Percentiles rank a stretch among this genome's conserved stretches.
These are phyloP conservation scores for Odontesthes bonariensis DNA, from an alignment of 2,113 vertebrate species.

Conservation along the genomic window DNA sequence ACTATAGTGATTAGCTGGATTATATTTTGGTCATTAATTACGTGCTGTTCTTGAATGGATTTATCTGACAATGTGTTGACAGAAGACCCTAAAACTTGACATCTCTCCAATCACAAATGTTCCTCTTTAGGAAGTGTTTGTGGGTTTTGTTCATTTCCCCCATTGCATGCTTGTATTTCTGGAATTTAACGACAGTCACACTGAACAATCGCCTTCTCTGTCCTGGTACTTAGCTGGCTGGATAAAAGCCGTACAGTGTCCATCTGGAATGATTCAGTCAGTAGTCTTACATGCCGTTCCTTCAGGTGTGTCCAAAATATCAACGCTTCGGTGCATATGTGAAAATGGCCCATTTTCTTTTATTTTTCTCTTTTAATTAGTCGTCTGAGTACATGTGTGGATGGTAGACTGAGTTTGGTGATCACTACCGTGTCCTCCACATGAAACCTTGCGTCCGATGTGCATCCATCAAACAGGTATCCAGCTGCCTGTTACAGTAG, in stretches of 20 bases:
- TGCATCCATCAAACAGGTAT: slow-evolving; percentile 57
- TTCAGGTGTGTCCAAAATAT: neutral
- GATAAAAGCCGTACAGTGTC: neutral
- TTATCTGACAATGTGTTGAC: too few species aligned
- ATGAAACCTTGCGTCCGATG: slow-evolving; percentile 25
- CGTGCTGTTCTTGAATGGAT: too few species aligned
- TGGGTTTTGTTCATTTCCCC: too few species aligned
- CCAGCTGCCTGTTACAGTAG: slow-evolving; percentile 37
- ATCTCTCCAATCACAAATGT: too few species aligned
- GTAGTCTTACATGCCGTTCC: neutral
- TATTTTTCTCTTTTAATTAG: neutral
- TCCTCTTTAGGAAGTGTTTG: too few species aligned
- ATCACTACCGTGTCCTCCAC: slow-evolving; percentile 15
- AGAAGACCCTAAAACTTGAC: too few species aligned
- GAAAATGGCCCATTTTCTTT: neutral
- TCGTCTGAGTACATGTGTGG: slow-evolving; percentile 1
- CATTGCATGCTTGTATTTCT: too few species aligned
- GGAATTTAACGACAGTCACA: too few species aligned
- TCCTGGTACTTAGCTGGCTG: neutral
- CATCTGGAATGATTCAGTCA: neutral
- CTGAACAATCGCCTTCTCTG: neutral
- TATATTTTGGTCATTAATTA: neutral
- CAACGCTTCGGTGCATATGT: neutral
- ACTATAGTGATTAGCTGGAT: neutral
- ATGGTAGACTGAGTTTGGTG: slow-evolving; percentile 7